Conservation (phyloP, 2,797 vertebrate species). For the Centropyge bicolor region DNA sequence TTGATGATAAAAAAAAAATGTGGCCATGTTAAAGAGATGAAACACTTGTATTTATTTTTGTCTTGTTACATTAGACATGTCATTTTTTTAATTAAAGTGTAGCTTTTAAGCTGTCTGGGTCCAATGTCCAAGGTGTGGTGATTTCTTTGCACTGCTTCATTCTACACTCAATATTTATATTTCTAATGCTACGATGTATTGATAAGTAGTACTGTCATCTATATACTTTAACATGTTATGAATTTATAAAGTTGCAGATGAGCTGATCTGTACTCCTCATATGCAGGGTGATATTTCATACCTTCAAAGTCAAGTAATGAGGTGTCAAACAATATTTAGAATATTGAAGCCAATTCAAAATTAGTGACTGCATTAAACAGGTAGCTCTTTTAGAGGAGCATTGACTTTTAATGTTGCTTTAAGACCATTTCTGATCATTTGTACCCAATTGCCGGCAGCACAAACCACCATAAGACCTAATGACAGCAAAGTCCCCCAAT, state of each 20-base stretch:
- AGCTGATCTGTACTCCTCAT: neutral
- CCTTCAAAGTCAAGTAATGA: neutral
- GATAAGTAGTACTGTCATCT: neutral
- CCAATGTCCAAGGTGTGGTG: slow-evolving; percentile 59
- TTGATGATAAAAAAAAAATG: slow-evolving; percentile 63
- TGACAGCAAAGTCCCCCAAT: neutral
- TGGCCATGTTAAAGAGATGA: slow-evolving; percentile 84
- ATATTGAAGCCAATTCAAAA: neutral
- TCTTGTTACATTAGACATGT: slow-evolving; percentile 84
- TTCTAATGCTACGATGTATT: neutral
- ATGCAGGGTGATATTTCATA: neutral
- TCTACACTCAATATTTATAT: neutral
- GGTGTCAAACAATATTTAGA: neutral
- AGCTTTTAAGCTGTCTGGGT: slow-evolving; percentile 77
- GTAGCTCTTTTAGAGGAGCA: neutral
- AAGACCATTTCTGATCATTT: neutral
- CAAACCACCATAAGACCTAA: neutral
- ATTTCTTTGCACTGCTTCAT: slow-evolving; percentile 41
- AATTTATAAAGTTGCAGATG: neutral
- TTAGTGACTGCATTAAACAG: too few species aligned
- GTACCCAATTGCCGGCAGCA: neutral
- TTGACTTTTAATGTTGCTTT: neutral
- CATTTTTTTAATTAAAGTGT: slow-evolving; percentile 85
- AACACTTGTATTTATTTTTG: slow-evolving; percentile 95
- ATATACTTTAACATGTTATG: neutral